Evolutionary conservation across 2,888 invertebrate species (phyloP).

Genomic region (Orchesella flavescens): DNA sequence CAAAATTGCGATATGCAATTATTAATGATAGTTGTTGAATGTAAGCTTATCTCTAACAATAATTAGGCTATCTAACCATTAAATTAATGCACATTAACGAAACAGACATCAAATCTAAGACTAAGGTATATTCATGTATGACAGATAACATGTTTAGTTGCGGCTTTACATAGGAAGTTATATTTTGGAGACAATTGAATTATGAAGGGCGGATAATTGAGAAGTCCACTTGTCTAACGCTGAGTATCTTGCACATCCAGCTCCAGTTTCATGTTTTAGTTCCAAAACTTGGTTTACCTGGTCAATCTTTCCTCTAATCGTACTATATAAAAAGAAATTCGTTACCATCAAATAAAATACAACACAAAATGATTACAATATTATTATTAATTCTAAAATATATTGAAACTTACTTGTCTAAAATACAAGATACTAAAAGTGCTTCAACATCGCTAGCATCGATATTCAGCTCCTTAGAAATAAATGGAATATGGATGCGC

Average conservation of each 20-base stretch:
- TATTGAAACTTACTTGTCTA: slow-evolving; percentile 86
- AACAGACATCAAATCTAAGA: too few species aligned
- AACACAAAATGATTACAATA: neutral
- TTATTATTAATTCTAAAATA: neutral
- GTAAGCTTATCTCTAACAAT: neutral
- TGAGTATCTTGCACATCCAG: slow-evolving; percentile 83
- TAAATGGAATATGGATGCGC: slow-evolving; percentile 96
- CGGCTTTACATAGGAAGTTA: slow-evolving; percentile 43
- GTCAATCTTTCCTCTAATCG: slow-evolving; percentile 77
- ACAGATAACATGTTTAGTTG: too few species aligned
- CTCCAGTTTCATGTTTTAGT: slow-evolving; percentile 85
- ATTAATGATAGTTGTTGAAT: neutral
- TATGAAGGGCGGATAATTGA: slow-evolving; percentile 90
- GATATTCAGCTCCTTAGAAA: slow-evolving; percentile 94
- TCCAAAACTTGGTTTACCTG: slow-evolving; percentile 96
- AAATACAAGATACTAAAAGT: slow-evolving; percentile 95
- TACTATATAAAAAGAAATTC: slow-evolving; percentile 73
- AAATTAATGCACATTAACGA: too few species aligned
- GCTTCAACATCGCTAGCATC: slow-evolving; percentile 96
- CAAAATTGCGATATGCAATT: neutral
- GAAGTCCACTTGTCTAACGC: slow-evolving; percentile 97
- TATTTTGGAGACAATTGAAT: slow-evolving; percentile 94
- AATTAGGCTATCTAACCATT: too few species aligned
- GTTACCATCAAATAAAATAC: neutral
- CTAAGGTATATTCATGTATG: too few species aligned